Evolutionary conservation across 2,888 invertebrate genomes (phyloP), one percentile per base, ranked within the genome.

Genomic region (Coenonympha glycerion): DNA sequence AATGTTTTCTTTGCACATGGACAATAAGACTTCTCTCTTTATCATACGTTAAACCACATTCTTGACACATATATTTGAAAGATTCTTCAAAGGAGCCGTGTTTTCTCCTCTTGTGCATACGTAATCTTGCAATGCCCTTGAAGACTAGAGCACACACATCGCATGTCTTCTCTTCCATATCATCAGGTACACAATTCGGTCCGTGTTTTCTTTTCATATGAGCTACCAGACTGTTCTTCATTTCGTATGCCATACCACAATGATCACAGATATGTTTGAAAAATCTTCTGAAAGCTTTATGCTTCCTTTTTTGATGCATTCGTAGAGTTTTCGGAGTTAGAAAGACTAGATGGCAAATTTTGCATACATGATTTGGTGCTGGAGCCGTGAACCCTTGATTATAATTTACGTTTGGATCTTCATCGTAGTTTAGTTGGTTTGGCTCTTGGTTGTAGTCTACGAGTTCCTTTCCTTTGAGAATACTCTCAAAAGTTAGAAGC

Each of bases 41-140:
- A 11, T 86, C 86, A 44, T 86, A 86, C 0, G 85, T 78, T 1
- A 86, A 63, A 0, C 82, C 84, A 26, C 87, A 87, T 8, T 83
- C 73, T 1, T 70, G 19, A 24, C 87, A 87, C 0, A 68, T 65
- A 44, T 79, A 73, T 48, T 73, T 74, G 49, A 86, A 87, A 0
- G 81, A 68, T 0, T 86, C 85, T 34, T 76, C 68, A 30, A 79
- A 81, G 0, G 73, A 69, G 0, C 77, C 81, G 48, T 87, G 87
- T 44, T 84, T 85, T 28, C 87, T 66, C 21, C 78, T 60, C 85
- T 85, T 86, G 45, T 87, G 87, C 81, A 85, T 79, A 0, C 85
- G 60, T 50, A 87, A 64, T 13, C 87, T 64, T 0, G 71, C 55
- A 46, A 64, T 68, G 0, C 87, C 87, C 70, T 85, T 84, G 36